phyloP scores from a whole-genome alignment of 2,113 vertebrate species.

The human region DNA sequence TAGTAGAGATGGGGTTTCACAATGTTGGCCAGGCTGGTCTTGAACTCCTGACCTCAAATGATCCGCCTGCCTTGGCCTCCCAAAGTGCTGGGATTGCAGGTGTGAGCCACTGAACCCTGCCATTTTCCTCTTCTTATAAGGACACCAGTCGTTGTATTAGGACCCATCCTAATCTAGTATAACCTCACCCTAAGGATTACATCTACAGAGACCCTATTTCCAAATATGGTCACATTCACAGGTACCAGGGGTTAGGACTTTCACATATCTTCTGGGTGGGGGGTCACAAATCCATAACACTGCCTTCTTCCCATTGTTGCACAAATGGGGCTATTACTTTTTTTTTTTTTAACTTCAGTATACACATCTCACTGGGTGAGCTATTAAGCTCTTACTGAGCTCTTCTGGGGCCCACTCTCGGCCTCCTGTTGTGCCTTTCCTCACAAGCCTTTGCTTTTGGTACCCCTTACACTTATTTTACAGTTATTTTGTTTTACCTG shows the following conservation, averaged over 20 bases:
- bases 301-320: background rate
- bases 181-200: background rate
- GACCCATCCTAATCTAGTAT: background rate
- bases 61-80: rapidly evolving
- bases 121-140: background rate
- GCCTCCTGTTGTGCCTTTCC: background rate
- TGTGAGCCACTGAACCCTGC: too few relatives aligned
- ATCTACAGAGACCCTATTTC: background rate
- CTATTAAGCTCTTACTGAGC: background rate
- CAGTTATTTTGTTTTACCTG: too few relatives aligned
- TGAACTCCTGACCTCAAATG: too few relatives aligned
- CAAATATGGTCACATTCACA: background rate
- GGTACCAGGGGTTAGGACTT: background rate
- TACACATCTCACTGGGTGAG: background rate
- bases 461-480: background rate
- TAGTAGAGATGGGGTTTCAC: too few relatives aligned
- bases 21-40: too few relatives aligned
- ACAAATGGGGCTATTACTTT: background rate
- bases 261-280: background rate
- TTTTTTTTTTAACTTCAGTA: background rate
- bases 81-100: too few relatives aligned
- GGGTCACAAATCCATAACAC: background rate
- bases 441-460: background rate
- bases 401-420: background rate
- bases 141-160: background rate